phyloP scores from a whole-genome alignment of 2,797 vertebrate genomes.

The Diceros bicornis region DNA sequence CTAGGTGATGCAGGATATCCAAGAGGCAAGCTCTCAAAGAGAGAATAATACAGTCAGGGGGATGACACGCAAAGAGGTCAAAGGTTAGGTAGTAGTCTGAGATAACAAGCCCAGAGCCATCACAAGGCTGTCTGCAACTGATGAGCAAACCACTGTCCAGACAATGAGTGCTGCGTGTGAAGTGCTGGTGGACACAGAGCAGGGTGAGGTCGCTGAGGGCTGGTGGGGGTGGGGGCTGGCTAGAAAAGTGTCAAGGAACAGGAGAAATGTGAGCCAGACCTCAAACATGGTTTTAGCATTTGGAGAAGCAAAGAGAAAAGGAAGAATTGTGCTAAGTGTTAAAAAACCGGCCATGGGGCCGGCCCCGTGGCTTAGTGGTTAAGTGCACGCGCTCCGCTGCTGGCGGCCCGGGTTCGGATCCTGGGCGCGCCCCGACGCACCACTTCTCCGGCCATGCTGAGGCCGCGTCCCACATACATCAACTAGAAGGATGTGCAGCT shows the following conservation, averaged over 20 bases:
- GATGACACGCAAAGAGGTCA: neutral
- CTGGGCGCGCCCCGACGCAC: no score
- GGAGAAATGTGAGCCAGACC: neutral
- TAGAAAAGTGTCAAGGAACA: neutral
- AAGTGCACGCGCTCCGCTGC: no score
- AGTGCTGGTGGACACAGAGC: neutral
- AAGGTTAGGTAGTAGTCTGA: neutral
- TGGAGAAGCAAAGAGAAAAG: neutral
- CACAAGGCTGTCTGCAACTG: neutral
- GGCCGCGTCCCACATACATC: no score
- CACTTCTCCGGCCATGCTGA: no score
- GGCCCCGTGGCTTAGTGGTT: no score
- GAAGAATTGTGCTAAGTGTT: neutral
- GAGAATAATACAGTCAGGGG: neutral
- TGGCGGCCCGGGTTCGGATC: no score
- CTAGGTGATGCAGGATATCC: neutral
- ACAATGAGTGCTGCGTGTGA: neutral
- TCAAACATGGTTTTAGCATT: neutral
- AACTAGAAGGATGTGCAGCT: no score
- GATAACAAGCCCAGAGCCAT: neutral
- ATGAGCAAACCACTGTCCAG: neutral
- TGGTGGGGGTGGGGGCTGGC: neutral
- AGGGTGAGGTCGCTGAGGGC: neutral
- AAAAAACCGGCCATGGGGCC: no score
- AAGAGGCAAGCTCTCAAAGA: neutral